Evolutionary conservation across 2,888 invertebrate genomes (phyloP).

Genomic region (Anoncus sp.): DNA sequence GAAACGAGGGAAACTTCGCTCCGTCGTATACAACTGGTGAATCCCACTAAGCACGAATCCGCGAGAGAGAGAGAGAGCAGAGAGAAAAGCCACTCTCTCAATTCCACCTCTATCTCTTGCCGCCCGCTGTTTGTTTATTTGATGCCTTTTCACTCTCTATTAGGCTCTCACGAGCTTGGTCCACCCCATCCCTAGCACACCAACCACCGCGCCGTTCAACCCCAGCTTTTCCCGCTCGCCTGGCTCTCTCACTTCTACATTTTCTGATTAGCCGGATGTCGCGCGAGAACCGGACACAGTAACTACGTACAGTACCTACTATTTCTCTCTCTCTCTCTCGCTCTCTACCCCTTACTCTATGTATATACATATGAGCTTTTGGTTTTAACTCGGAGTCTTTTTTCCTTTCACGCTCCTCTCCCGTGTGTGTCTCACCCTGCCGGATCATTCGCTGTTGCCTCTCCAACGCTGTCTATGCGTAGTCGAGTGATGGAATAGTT

Average conservation of each 20-base stretch:
- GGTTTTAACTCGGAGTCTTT: conserved; percentile 19
- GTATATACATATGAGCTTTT: background rate
- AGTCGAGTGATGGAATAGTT: background rate
- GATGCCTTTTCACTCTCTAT: conserved; percentile 83
- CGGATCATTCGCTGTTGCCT: background rate
- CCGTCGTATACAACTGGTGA: conserved; percentile 28
- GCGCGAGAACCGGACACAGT: conserved; percentile 72
- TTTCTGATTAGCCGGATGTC: conserved; percentile 82
- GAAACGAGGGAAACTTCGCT: conserved; percentile 42
- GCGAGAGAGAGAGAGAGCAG: conserved; percentile 9
- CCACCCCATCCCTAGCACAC: conserved; percentile 24
- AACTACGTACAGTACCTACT: conserved; percentile 30
- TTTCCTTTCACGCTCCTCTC: conserved; percentile 21
- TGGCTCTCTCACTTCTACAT: conserved; percentile 77
- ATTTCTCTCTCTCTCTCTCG: conserved; percentile 16
- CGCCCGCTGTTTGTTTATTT: conserved; percentile 82
- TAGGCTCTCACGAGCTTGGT: conserved; percentile 75
- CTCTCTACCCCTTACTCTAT: background rate
- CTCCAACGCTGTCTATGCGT: background rate
- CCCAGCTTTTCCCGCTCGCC: conserved; percentile 42
- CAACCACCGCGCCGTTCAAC: conserved; percentile 50
- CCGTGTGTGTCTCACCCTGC: conserved; percentile 6
- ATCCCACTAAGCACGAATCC: conserved; percentile 26
- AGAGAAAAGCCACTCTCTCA: conserved; percentile 43
- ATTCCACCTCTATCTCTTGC: conserved; percentile 61